Evolutionary conservation across 2,888 invertebrate genomes (phyloP), one percentile per base, ranked within the genome.

Genomic region (Sceliomorpha sp.): DNA sequence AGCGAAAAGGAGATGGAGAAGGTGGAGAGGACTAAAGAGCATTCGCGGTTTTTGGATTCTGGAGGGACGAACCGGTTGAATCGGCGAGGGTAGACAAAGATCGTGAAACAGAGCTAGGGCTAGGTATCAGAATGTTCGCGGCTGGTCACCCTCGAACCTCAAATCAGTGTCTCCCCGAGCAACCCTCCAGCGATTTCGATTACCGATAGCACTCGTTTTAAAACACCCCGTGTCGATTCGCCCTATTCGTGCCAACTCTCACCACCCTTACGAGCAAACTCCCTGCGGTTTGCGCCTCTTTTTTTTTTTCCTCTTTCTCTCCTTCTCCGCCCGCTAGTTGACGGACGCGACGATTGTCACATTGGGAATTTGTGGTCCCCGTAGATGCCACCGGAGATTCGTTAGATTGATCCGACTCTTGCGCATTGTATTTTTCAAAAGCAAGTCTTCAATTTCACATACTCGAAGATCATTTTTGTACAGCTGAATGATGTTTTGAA

Each of bases 201-300:
- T 84, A 86, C 84, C 85, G 85, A 86, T 84, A 86, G 80, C 81
- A 82, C 84, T 84, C 84, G 84, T 83, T 84, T 84, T 83, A 84
- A 84, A 84, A 84, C 81, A 83, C 79, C 83, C 82, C 63, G 81
- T 78, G 80, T 79, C 80, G 83, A 83, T 83, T 78, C 79, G 80
- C 74, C 77, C 69, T 45, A 73, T 70, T 73, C 73, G 67, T 58
- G 48, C 51, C 51, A 63, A 67, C 67, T 66, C 62, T 60, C 67
- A 39, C 42, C 58, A 56, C 66, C 67, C 66, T 64, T 56, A 37
- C 62, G 50, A 20, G 27, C 14, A 31, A 27, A 39, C 55, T 51
- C 60, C 64, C 63, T 51, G 36, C 27, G 40, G 27, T 50, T 40
- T 56, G 72, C 58, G 47, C 36, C 69, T 71, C 72, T 77, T 76